phyloP scores from a whole-genome alignment of 1,140 invertebrate species.

The Luehdorfia chinensis region DNA sequence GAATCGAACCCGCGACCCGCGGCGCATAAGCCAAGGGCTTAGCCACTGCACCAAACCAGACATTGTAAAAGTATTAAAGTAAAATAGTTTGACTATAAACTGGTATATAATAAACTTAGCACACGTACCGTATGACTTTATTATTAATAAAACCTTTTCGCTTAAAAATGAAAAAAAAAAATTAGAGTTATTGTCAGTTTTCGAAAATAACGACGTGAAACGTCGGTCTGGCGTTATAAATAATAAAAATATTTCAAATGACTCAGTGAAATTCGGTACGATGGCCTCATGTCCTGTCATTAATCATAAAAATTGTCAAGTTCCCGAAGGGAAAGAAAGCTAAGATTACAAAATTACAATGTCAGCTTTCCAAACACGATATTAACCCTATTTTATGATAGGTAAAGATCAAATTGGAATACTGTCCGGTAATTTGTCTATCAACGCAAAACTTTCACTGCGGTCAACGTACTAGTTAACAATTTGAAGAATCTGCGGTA shows the following conservation, averaged over 20 bases:
- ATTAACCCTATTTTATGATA: not conserved
- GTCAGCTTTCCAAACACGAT: not conserved
- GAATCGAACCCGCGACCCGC: too few species aligned
- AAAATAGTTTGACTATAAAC: too few species aligned
- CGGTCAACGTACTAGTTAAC: slow-evolving; percentile 13
- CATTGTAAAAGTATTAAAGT: too few species aligned
- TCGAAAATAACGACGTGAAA: slow-evolving; percentile 9
- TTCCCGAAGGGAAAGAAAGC: slow-evolving; percentile 12
- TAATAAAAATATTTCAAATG: slow-evolving; percentile 14
- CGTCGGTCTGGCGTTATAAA: not conserved
- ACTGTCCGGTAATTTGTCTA: not conserved
- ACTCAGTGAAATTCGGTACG: slow-evolving; percentile 17
- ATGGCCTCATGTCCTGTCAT: slow-evolving; percentile 22
- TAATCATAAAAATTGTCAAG: slow-evolving; percentile 22
- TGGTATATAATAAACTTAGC: too few species aligned
- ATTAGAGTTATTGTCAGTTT: too few species aligned
- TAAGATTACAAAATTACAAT: slow-evolving; percentile 1
- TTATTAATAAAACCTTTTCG: too few species aligned
- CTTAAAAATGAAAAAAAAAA: too few species aligned
- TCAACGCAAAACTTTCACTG: slow-evolving; percentile 7
- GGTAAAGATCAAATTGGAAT: not conserved
- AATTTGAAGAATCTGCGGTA: slow-evolving; percentile 16
- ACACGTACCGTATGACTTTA: too few species aligned
- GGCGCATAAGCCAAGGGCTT: too few species aligned
- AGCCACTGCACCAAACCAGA: too few species aligned